Base-by-base conservation (phyloP, 92 coral and sea anemone species). In the Paragorgia papillata region DNA sequence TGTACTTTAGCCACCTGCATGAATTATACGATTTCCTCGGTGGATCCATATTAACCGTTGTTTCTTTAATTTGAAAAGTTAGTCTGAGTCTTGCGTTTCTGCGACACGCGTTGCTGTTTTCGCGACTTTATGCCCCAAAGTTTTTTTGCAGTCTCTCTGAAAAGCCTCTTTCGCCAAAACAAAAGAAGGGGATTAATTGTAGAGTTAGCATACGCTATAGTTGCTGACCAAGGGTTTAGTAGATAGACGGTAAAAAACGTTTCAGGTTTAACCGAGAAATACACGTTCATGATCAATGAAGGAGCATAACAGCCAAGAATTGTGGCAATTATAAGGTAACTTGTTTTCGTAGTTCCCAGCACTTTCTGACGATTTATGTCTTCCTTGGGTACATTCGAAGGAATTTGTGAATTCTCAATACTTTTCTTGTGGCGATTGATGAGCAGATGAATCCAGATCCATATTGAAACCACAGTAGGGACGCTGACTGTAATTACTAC, bases 401-500 rank as follows among this genome's bases (percentile, higher is more conserved):
- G 21, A 3, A 7, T 46, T 21, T 44, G 56, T 20, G 25, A 19
- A 19, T 28, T 54, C 9, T 20, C 14, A 18, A 68, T 68, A 6
- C 46, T 53, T 6, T 18, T 50, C 17, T 22, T 43, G 57, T 67
- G 75, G 7, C 21, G 59, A 3, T 20, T 31, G 57, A 67, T 48
- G 59, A 67, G 57, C 9, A 57, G 75, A 43, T 68, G 75, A 68
- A 68, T 68, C 59, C 75, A 68, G 8, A 49, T 15, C 75, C 75
- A 68, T 27, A 68, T 27, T 9, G 26, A 25, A 19, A 49, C 58
- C 26, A 44, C 43, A 7, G 15, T 68, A 28, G 46, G 0, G 10
- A 68, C 31, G 19, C 34, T 27, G 44, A 46, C 13, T 27, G 46
- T 68, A 19, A 68, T n/a, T 15, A 9, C 3, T 9, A 54, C 33